Evolutionary conservation across 2,797 vertebrate species (phyloP).

Genomic region (Pipistrellus kuhlii): DNA sequence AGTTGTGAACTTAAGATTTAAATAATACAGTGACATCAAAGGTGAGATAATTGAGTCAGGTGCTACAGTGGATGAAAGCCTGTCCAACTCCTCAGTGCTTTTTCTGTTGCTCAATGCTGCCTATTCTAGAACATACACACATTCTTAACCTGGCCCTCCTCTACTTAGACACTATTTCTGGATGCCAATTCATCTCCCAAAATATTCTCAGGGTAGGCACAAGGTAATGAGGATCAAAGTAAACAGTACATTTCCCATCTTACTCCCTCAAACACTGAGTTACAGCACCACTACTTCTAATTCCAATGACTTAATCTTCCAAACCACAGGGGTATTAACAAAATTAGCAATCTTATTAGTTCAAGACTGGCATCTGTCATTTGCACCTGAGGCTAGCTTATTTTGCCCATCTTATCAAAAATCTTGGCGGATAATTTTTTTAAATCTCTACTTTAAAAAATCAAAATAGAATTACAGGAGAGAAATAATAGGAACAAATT

Average conservation of each 20-base stretch:
- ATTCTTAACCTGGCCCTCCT: slow-evolving; percentile 27
- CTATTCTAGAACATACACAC: not conserved
- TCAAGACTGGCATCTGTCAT: not conserved
- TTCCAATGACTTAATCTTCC: not conserved
- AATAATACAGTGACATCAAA: slow-evolving; percentile 35
- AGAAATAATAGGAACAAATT: slow-evolving; percentile 21
- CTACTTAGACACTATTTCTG: not conserved
- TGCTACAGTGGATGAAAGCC: not conserved
- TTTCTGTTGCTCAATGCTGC: slow-evolving; percentile 13
- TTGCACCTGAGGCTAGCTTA: not conserved
- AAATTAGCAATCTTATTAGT: slow-evolving; percentile 28
- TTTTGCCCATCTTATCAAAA: slow-evolving; percentile 46
- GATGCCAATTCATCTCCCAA: slow-evolving; percentile 13
- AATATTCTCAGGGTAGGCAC: slow-evolving; percentile 41
- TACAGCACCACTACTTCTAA: not conserved
- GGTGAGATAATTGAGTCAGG: slow-evolving; percentile 1
- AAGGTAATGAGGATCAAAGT: not conserved
- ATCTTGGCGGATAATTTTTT: not conserved
- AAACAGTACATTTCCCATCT: not conserved
- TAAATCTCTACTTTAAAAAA: not conserved
- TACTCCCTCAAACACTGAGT: not conserved
- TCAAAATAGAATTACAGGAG: not conserved
- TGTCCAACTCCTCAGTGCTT: not conserved
- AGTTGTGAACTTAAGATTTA: slow-evolving; percentile 19
- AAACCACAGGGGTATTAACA: slow-evolving; percentile 2